Evolutionary conservation across 2,113 vertebrate genomes (phyloP), one percentile per base, ranked within the genome.

Genomic region (Athene cunicularia): DNA sequence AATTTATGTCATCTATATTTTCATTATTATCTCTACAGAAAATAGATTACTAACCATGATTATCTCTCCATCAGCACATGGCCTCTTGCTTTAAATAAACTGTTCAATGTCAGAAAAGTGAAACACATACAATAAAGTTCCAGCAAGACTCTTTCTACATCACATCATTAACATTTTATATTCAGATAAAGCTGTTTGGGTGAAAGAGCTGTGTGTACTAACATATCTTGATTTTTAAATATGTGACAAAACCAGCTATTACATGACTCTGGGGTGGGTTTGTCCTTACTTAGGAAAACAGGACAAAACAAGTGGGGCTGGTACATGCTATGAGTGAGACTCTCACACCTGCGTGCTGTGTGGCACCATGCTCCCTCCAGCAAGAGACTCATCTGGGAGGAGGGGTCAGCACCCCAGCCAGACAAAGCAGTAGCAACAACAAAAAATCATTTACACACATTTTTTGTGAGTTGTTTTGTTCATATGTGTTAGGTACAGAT

Each of bases 41-140:
- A 93, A 95, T 45, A 85, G 91, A 92, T 82, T 89, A 64, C 68
- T 68, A 96, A 62, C 35, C 12, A 15, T 24, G 27, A 47, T 77
- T 81, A 75, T 23, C 53, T 88, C 26, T 62, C 35, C 39, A 55
- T 76, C 88, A 93, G 20, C 52, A 80, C 37, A 79, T 2, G 5
- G 32, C 11, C 19, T 93, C 56, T 94, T 86, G 73, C 75, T 93
- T 95, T 87, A 95, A 87, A 83, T 80, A 92, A 96, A 83, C 14
- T 55, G 22, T 71, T 87, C 33, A 66, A 66, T 84, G 21, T 76
- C 63, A 95, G 62, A 82, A 84, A 79, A 26, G 10, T 83, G 53
- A 94, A 96, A 62, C 22, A 45, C 41, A 27, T 88, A 39, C 68
- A 86, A 76, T 71, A 62, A 64, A 41, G 18, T 92, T 53, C 82